Evolutionary conservation across 1,140 invertebrate species (phyloP).

Genomic region (Papilio xuthus): DNA sequence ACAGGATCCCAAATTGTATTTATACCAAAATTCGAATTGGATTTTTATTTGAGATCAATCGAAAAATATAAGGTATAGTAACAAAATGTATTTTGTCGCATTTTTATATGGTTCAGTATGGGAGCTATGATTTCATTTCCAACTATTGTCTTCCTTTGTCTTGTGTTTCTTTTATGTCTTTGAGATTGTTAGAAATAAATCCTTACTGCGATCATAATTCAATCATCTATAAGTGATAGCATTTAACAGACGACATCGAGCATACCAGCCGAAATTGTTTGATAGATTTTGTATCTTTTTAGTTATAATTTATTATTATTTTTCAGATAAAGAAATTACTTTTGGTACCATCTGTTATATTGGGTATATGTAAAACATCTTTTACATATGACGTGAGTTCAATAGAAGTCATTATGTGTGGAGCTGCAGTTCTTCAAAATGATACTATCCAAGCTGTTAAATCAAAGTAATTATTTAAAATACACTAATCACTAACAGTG

Average conservation of each 20-base stretch:
- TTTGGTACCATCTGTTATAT: slow-evolving; percentile 82
- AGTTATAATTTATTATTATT: background rate
- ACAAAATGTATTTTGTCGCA: background rate
- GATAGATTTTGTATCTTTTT: no score
- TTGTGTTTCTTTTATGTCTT: no score
- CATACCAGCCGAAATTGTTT: no score
- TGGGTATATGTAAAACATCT: slow-evolving; percentile 82
- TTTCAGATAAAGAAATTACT: slow-evolving; percentile 79
- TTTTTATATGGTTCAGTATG: background rate
- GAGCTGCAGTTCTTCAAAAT: slow-evolving; percentile 75
- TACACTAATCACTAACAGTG: no score
- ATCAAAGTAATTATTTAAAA: slow-evolving; percentile 52
- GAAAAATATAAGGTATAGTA: slow-evolving; percentile 66
- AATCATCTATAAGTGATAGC: no score
- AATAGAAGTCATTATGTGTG: slow-evolving; percentile 66
- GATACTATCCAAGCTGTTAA: slow-evolving; percentile 65
- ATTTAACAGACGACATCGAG: no score
- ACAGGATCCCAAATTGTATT: slow-evolving; percentile 71
- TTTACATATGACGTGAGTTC: slow-evolving; percentile 78
- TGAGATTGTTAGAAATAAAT: no score
- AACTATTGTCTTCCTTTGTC: no score
- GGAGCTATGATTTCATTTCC: no score
- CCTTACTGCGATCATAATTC: no score
- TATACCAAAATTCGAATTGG: slow-evolving; percentile 83
- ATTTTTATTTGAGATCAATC: slow-evolving; percentile 82